These are phyloP conservation scores for Takifugu bimaculatus DNA, from an alignment of 2,113 vertebrate genomes.

Conservation along the genomic window DNA sequence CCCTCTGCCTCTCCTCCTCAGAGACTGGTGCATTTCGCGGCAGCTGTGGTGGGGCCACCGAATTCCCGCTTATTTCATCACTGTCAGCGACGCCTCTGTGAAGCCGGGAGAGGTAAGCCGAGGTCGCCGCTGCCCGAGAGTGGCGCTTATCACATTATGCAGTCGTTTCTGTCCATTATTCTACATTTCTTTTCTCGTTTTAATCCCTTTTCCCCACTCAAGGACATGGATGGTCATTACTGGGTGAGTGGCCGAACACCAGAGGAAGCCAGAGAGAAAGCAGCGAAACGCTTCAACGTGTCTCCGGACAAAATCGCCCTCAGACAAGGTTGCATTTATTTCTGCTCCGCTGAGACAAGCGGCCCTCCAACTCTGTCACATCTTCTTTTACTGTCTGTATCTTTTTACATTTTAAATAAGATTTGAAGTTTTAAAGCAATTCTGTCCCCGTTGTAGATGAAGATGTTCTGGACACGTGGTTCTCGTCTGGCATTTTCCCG, in stretches of 20 bases:
- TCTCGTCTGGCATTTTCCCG: conserved; percentile 89
- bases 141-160: background rate
- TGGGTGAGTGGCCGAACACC: conserved; percentile 85
- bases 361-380: conserved; percentile 2
- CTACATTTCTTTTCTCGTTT: background rate
- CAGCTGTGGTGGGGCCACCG: conserved; percentile 93
- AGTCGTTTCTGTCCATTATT: background rate
- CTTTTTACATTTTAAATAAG: background rate
- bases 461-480: conserved; percentile 88
- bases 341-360: background rate
- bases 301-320: conserved; percentile 79
- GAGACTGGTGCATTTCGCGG: conserved; percentile 90
- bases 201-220: background rate
- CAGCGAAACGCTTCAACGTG: conserved; percentile 81
- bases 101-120: conserved; percentile 79
- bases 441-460: conserved; percentile 70
- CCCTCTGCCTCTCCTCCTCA: conserved; percentile 34
- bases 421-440: conserved; percentile 18
- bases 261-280: conserved; percentile 80
- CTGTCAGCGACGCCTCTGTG: conserved; percentile 74
- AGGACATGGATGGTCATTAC: conserved; percentile 85
- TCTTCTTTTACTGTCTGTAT: background rate
- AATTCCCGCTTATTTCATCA: conserved; percentile 88
- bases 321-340: conserved; percentile 77
- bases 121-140: conserved; percentile 1